Conservation (phyloP, 2,888 invertebrate species). For the Sarcophaga caerulescens region DNA sequence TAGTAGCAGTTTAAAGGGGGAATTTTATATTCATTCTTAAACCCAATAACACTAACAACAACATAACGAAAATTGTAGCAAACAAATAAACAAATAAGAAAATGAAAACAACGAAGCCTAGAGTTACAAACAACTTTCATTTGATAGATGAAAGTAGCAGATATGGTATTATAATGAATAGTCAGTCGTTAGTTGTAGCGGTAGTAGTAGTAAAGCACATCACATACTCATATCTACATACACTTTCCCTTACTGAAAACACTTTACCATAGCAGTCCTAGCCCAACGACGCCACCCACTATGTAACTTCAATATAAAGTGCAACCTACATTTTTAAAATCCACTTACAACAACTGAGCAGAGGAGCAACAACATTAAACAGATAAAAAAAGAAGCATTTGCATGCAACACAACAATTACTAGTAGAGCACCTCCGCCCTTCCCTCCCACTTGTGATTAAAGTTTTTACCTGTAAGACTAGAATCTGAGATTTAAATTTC, state of each 20-base stretch:
- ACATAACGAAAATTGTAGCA: background rate
- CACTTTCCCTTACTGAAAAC: no score
- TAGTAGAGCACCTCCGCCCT: background rate
- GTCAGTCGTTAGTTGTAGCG: background rate
- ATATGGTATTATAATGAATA: constrained; percentile 58
- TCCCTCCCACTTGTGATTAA: background rate
- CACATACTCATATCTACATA: no score
- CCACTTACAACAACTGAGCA: background rate
- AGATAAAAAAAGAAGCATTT: constrained; percentile 50
- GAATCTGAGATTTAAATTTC: background rate
- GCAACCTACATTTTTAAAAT: constrained; percentile 55
- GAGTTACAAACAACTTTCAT: constrained; percentile 53
- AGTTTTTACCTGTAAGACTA: background rate
- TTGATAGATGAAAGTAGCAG: constrained; percentile 72
- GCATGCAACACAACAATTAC: constrained; percentile 16
- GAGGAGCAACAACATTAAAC: constrained; percentile 18
- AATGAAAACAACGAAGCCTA: constrained; percentile 37
- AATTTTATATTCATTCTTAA: constrained; percentile 25
- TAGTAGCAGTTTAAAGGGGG: constrained; percentile 49
- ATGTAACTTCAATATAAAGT: constrained; percentile 46
- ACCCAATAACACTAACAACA: constrained; percentile 19
- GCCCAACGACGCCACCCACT: background rate
- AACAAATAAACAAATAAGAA: constrained; percentile 42
- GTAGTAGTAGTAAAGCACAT: no score
- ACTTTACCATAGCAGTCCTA: no score